Conservation (phyloP, 1,140 invertebrate genomes). For the Aphelenchoides fujianensis region DNA sequence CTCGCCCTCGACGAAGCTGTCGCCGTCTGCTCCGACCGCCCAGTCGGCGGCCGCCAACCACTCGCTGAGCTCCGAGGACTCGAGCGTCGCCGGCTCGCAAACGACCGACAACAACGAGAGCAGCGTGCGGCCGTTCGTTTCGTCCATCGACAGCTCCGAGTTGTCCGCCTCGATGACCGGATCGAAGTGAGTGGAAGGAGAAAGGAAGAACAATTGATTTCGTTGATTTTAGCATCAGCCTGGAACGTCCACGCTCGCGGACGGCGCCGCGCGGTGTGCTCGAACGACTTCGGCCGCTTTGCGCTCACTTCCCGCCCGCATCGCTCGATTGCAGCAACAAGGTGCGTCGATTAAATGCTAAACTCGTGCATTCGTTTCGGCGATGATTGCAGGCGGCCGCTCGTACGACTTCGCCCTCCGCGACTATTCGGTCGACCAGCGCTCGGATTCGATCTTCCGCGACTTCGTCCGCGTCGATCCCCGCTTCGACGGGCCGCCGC, state of each 20-base stretch:
- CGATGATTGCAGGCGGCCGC: background rate
- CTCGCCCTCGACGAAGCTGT: background rate
- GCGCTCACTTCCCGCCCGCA: background rate
- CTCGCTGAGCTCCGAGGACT: background rate
- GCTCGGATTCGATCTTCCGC: background rate
- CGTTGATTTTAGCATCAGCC: background rate
- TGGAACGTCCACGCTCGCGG: background rate
- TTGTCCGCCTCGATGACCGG: background rate
- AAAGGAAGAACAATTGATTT: background rate
- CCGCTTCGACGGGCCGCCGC: background rate
- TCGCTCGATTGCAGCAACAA: background rate
- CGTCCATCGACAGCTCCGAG: background rate
- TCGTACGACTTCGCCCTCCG: constrained; percentile 8
- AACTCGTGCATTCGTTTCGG: background rate
- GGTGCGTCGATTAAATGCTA: background rate
- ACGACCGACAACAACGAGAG: background rate
- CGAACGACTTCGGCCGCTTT: background rate
- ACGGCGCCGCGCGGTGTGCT: background rate
- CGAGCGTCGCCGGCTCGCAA: background rate
- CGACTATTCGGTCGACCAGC: constrained; percentile 6
- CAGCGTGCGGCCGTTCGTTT: background rate
- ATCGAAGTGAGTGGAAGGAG: background rate
- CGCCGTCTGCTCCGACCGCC: background rate
- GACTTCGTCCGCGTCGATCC: constrained; percentile 21
- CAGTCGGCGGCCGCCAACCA: background rate